A percentile compares a stretch with the other conserved stretches of the same genome.
phyloP scores from a whole-genome alignment of 2,113 vertebrate species.

The Cnemophilus loriae region DNA sequence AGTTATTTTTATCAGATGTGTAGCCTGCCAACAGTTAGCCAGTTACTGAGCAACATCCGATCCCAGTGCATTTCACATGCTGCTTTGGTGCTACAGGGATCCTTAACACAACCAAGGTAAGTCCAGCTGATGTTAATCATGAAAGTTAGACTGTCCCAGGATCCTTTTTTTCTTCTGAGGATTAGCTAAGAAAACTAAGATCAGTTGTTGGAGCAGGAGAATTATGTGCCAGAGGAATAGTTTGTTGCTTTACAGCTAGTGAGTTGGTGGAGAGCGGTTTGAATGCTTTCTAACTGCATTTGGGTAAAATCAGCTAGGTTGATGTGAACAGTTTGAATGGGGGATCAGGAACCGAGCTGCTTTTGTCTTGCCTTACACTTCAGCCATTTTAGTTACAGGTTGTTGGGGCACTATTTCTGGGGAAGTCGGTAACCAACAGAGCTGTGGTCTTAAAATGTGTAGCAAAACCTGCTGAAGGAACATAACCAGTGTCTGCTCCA shows the following conservation, averaged over 20 bases:
- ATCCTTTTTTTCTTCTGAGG: background rate
- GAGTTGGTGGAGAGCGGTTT: background rate
- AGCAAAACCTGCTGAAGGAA: background rate
- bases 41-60: constrained; percentile 97
- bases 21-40: constrained; percentile 94
- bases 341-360: background rate
- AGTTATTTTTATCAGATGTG: constrained; percentile 80
- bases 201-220: background rate
- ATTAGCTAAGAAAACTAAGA: background rate
- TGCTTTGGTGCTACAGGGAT: constrained; percentile 91
- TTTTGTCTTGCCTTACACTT: background rate
- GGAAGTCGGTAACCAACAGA: background rate
- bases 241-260: background rate
- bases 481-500: background rate
- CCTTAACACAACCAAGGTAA: constrained; percentile 93
- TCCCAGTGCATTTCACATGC: constrained; percentile 98
- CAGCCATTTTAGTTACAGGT: background rate
- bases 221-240: background rate
- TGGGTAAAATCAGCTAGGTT: background rate
- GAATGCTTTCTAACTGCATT: background rate
- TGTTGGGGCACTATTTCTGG: background rate
- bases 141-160: background rate
- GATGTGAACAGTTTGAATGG: background rate
- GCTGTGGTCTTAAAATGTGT: background rate
- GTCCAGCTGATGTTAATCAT: background rate